A percentile compares a stretch with the other conserved stretches of the same genome.
phyloP scores from a whole-genome alignment of 2,888 invertebrate species.

The Isotomurus palustris region DNA sequence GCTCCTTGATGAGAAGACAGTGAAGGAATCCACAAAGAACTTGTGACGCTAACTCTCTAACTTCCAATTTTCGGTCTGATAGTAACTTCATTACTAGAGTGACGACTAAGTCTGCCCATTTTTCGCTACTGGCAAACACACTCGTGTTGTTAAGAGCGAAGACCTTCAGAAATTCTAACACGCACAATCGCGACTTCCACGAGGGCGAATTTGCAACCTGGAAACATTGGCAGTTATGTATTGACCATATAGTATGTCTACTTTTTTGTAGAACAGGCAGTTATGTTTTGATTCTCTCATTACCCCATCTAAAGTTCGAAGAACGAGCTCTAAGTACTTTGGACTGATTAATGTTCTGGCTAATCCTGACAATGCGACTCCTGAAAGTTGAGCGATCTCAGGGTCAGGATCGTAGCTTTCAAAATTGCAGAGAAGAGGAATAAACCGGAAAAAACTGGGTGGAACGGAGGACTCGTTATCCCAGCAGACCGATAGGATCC shows the following conservation, averaged over 20 bases:
- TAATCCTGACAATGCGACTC: slow-evolving; percentile 62
- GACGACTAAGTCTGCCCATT: slow-evolving; percentile 53
- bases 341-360: slow-evolving; percentile 61
- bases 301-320: slow-evolving; percentile 57
- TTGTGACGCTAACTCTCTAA: slow-evolving; percentile 74
- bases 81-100: slow-evolving; percentile 63
- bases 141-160: slow-evolving; percentile 56
- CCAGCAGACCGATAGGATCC: slow-evolving; percentile 46
- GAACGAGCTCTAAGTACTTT: slow-evolving; percentile 58
- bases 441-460: slow-evolving; percentile 55
- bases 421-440: slow-evolving; percentile 64
- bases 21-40: slow-evolving; percentile 81
- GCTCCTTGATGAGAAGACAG: slow-evolving; percentile 68
- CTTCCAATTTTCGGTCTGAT: slow-evolving; percentile 70
- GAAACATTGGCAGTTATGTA: slow-evolving; percentile 5
- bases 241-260: background rate
- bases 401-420: slow-evolving; percentile 74
- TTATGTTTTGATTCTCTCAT: slow-evolving; percentile 36
- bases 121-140: slow-evolving; percentile 48
- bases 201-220: slow-evolving; percentile 44
- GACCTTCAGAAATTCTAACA: slow-evolving; percentile 54
- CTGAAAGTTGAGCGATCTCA: slow-evolving; percentile 66
- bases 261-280: background rate
- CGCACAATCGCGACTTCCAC: slow-evolving; percentile 55
- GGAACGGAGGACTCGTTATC: slow-evolving; percentile 49